Base-by-base conservation (phyloP, 2,113 vertebrate species). In the Cryptoleucopteryx plumbea region DNA sequence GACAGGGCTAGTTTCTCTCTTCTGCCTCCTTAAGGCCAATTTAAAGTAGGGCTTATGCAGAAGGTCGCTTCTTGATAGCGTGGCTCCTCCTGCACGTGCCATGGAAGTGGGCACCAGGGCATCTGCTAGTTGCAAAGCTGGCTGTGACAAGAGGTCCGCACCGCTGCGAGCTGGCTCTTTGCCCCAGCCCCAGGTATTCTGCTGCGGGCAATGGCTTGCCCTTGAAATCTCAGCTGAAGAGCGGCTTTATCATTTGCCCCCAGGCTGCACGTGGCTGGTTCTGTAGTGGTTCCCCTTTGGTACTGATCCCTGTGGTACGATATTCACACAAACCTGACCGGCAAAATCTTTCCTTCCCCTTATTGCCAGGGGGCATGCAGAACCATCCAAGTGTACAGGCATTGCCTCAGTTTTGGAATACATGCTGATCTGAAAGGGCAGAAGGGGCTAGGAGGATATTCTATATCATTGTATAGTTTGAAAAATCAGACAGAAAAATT, bases 81-180 rank as follows among this genome's bases (percentile, higher is more conserved):
- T 10, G 40, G 9, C 15, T 82, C n/a, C 20, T 56, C 22, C 5
- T 0, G 16, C 0, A 1, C 4, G 1, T 20, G 19, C 20, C 43
- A 56, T 43, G 22, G 26, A 45, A 40, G 3, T 8, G 43, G 62
- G 36, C 31, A n/a, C 15, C 29, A 15, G 34, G 16, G 22, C 27
- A 17, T 10, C 16, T 79, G 61, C n/a, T 3, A 0, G 29, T 9
- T 48, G 26, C 65, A 82, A 23, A 47, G 52, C 16, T 3, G 40
- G 31, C 16, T 26, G 52, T 1, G 13, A 10, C 18, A 9, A 13
- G 38, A 21, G 11, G 0, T 13, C 43, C 36, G 43, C n/a, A 22
- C 25, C 0, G 0, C 72, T 34, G 31, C 5, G 34, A 58, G 17
- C 14, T 50, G 74, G 22, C 18, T 32, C 27, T 29, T 20, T 74